Conservation (phyloP, 2,888 invertebrate genomes). For the Seira sanloemensis region DNA sequence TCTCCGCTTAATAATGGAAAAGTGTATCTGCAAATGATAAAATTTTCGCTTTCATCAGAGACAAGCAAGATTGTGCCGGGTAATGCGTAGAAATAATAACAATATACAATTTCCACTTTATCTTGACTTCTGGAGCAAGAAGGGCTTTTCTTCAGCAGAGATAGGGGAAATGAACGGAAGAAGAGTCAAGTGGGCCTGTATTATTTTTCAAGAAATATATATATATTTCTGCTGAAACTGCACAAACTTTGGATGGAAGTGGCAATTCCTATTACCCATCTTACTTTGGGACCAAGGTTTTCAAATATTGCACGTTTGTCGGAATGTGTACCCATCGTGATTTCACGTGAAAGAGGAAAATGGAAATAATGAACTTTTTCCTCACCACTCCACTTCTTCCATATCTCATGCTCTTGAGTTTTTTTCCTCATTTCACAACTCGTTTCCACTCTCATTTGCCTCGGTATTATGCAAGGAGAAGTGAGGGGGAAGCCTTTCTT, state of each 20-base stretch:
- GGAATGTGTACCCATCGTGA: background rate
- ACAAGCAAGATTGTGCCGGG: conserved; percentile 29
- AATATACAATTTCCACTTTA: conserved; percentile 40
- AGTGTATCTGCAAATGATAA: no score
- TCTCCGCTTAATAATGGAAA: no score
- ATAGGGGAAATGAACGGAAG: conserved; percentile 12
- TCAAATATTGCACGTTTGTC: background rate
- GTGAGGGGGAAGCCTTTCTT: conserved; percentile 18
- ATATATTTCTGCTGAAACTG: background rate
- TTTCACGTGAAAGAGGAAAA: background rate
- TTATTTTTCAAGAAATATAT: background rate
- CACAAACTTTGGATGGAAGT: no score
- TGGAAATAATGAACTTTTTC: conserved; percentile 50
- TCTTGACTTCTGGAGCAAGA: conserved; percentile 30
- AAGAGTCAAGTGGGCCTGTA: background rate
- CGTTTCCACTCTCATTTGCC: conserved; percentile 42
- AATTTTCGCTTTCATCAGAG: background rate
- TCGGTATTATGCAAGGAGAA: conserved; percentile 41
- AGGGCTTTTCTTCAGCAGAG: background rate
- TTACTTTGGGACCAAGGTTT: background rate
- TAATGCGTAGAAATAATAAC: conserved; percentile 31
- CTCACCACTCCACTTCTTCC: background rate
- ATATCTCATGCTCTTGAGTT: background rate
- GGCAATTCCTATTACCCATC: background rate
- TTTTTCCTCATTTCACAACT: conserved; percentile 20